Evolutionary conservation across 2,888 invertebrate genomes (phyloP).

Genomic region (Epiblema foenella): DNA sequence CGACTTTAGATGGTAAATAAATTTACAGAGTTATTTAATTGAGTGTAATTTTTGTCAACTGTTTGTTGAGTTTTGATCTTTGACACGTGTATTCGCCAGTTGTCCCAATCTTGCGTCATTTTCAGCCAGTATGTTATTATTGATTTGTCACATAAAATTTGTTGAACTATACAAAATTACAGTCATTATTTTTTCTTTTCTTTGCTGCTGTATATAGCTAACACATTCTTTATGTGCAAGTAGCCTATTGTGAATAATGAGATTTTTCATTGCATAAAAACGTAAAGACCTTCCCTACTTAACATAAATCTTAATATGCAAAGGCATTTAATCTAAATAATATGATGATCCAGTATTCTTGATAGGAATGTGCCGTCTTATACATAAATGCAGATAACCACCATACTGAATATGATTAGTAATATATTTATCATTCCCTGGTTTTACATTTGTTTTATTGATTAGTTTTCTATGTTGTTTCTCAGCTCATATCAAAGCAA

Average conservation of each 20-base stretch:
- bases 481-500: conserved; percentile 73
- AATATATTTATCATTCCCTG: background rate
- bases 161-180: too few relatives aligned
- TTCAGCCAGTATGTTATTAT: background rate
- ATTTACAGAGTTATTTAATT: too few relatives aligned
- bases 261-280: too few relatives aligned
- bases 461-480: conserved; percentile 44
- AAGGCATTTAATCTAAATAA: background rate
- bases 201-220: too few relatives aligned
- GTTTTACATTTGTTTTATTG: background rate
- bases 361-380: conserved; percentile 85
- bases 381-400: conserved; percentile 75
- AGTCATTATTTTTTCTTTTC: too few relatives aligned
- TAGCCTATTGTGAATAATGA: too few relatives aligned
- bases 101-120: background rate
- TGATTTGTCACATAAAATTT: too few relatives aligned
- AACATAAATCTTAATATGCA: background rate
- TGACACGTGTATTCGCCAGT: background rate
- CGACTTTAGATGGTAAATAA: background rate
- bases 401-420: conserved; percentile 22
- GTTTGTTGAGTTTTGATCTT: too few relatives aligned
- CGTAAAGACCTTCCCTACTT: too few relatives aligned
- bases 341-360: conserved; percentile 75
- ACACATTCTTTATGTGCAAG: too few relatives aligned
- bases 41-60: too few relatives aligned